These are phyloP conservation scores for Sebastes cheni DNA, from an alignment of 2,797 vertebrate genomes.

Conservation along the genomic window DNA sequence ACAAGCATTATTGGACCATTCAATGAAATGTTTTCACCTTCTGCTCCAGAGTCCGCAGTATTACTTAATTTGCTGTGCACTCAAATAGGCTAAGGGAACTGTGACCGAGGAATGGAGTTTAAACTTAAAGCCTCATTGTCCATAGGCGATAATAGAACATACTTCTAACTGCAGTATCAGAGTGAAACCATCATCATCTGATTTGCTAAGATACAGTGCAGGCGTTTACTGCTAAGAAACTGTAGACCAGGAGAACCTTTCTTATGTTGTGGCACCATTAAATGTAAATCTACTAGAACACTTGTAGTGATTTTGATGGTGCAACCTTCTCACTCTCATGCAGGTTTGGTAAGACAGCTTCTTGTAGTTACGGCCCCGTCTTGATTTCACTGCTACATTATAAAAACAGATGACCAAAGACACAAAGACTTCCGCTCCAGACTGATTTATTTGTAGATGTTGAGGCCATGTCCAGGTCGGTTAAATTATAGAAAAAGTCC, in stretches of 20 bases:
- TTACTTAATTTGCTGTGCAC: background rate
- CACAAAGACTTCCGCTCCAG: conserved; percentile 66
- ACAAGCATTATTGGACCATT: background rate
- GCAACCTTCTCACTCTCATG: background rate
- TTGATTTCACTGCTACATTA: background rate
- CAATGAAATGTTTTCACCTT: background rate
- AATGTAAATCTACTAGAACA: too few species aligned
- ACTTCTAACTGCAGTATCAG: background rate
- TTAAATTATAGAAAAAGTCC: conserved; percentile 74
- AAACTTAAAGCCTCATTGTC: background rate
- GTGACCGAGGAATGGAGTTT: background rate
- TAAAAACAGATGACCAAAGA: conserved; percentile 29
- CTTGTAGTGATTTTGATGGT: background rate
- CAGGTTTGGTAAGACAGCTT: background rate
- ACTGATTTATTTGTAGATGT: conserved; percentile 75
- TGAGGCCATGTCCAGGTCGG: conserved; percentile 66
- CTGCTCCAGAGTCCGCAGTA: background rate
- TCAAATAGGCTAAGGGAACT: background rate
- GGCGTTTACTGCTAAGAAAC: background rate
- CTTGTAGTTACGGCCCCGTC: rapidly evolving
- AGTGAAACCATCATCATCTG: rapidly evolving
- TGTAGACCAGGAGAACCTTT: background rate
- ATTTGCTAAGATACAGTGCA: background rate
- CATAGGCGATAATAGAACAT: background rate
- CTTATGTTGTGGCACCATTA: background rate